Evolutionary conservation across 2,888 invertebrate genomes (phyloP).

Genomic region (Dioctria linearis): DNA sequence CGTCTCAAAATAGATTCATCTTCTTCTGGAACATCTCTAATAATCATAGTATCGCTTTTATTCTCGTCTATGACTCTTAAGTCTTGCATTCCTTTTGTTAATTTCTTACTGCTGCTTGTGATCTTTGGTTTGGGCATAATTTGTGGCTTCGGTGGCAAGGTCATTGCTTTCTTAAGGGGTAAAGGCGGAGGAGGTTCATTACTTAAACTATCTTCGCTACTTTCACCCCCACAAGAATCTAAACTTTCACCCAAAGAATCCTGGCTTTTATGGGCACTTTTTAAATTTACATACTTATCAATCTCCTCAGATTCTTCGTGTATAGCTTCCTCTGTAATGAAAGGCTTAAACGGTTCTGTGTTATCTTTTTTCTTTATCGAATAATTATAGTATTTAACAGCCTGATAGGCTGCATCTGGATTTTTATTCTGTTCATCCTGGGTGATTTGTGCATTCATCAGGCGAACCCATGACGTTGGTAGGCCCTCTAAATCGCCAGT

Average conservation of each 20-base stretch:
- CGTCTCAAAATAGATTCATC: slow-evolving; percentile 67
- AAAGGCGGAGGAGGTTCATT: slow-evolving; percentile 67
- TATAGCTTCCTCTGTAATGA: slow-evolving; percentile 85
- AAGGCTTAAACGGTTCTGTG: slow-evolving; percentile 82
- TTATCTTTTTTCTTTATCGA: slow-evolving; percentile 86
- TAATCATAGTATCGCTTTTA: slow-evolving; percentile 66
- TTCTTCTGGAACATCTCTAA: slow-evolving; percentile 65
- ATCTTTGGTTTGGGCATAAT: slow-evolving; percentile 74
- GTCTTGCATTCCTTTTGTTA: slow-evolving; percentile 70
- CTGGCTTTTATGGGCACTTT: slow-evolving; percentile 81
- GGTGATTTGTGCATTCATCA: slow-evolving; percentile 87
- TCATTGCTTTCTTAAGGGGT: slow-evolving; percentile 70
- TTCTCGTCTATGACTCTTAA: slow-evolving; percentile 64
- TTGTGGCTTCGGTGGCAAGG: slow-evolving; percentile 71
- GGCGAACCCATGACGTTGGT: slow-evolving; percentile 85
- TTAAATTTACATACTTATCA: slow-evolving; percentile 81
- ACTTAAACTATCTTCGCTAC: slow-evolving; percentile 42
- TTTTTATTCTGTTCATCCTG: slow-evolving; percentile 90
- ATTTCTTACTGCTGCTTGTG: slow-evolving; percentile 66
- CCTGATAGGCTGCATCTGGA: slow-evolving; percentile 91
- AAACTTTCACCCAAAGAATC: slow-evolving; percentile 73
- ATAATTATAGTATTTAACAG: slow-evolving; percentile 91
- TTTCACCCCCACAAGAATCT: slow-evolving; percentile 66
- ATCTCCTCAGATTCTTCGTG: slow-evolving; percentile 88
- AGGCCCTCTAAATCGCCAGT: slow-evolving; percentile 90